Percentiles rank a stretch among this genome's conserved stretches.
These are phyloP conservation scores for Hyposoter didymator DNA, from an alignment of 2,888 invertebrate species.

Conservation along the genomic window DNA sequence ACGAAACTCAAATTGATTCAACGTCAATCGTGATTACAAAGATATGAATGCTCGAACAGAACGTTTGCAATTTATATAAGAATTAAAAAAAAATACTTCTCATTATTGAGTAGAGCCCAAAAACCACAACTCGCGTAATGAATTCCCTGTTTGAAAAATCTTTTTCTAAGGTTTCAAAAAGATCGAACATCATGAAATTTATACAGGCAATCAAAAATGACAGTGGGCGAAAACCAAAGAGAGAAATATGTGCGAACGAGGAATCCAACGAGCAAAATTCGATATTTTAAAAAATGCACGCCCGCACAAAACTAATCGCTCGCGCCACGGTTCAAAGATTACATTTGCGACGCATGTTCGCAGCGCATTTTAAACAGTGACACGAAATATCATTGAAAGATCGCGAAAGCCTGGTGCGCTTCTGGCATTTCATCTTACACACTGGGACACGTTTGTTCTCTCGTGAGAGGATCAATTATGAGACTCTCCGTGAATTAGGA, in stretches of 20 bases:
- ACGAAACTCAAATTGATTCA: no score
- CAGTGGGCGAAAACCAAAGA: neutral
- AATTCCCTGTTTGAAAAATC: neutral
- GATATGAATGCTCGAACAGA: neutral
- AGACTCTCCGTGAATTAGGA: slow-evolving; percentile 58
- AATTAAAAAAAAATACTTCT: neutral
- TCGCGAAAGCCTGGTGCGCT: slow-evolving; percentile 55
- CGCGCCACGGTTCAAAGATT: slow-evolving; percentile 13
- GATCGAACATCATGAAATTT: neutral
- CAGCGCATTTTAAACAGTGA: neutral
- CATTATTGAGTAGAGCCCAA: neutral
- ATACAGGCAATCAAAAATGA: neutral
- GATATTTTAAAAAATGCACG: neutral
- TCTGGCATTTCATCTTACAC: slow-evolving; percentile 46
- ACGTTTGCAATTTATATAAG: neutral
- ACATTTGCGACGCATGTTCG: no score
- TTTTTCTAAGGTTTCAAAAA: neutral
- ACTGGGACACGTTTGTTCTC: neutral
- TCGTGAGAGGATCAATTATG: slow-evolving; percentile 55
- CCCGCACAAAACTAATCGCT: slow-evolving; percentile 7
- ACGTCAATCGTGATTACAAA: no score
- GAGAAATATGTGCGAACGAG: neutral
- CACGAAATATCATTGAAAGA: slow-evolving; percentile 46
- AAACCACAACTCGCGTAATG: neutral
- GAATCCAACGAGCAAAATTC: neutral